Evolutionary conservation across 1,140 invertebrate genomes (phyloP).

Genomic region (Acromyrmex echinatior): DNA sequence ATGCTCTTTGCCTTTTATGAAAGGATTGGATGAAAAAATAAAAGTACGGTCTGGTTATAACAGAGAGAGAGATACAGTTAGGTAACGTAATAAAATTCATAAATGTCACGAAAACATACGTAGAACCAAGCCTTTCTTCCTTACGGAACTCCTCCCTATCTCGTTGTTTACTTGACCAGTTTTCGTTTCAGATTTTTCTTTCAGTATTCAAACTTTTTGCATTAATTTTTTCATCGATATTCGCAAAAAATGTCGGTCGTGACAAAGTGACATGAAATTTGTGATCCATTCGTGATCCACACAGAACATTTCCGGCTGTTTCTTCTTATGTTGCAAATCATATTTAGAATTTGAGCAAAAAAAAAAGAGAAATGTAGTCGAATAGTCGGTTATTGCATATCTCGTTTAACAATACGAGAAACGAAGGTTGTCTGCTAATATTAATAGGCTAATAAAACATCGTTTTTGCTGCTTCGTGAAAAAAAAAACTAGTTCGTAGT

Average conservation of each 20-base stretch:
- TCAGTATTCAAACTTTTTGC: slow-evolving; percentile 6
- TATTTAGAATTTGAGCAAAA: slow-evolving; percentile 6
- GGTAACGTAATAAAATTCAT: neutral
- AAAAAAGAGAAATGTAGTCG: neutral
- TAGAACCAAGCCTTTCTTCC: neutral
- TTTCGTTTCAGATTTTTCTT: neutral
- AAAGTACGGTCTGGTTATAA: slow-evolving; percentile 7
- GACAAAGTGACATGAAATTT: neutral
- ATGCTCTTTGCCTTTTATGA: neutral
- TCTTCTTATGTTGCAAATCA: slow-evolving; percentile 1
- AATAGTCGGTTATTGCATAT: neutral
- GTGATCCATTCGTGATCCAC: neutral
- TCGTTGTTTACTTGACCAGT: neutral
- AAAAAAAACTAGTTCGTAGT: slow-evolving; percentile 12
- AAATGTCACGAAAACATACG: neutral
- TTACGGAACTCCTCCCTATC: neutral
- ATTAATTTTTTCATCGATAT: neutral
- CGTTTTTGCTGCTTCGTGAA: neutral
- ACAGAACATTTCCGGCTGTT: neutral
- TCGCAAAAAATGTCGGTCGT: neutral
- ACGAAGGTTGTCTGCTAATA: neutral
- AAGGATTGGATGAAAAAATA: slow-evolving; percentile 23
- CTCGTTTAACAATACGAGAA: slow-evolving; percentile 16
- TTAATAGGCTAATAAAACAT: slow-evolving; percentile 11
- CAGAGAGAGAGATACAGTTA: neutral